phyloP scores from a whole-genome alignment of 2,113 vertebrate species.

The Ptilonorhynchus violaceus region DNA sequence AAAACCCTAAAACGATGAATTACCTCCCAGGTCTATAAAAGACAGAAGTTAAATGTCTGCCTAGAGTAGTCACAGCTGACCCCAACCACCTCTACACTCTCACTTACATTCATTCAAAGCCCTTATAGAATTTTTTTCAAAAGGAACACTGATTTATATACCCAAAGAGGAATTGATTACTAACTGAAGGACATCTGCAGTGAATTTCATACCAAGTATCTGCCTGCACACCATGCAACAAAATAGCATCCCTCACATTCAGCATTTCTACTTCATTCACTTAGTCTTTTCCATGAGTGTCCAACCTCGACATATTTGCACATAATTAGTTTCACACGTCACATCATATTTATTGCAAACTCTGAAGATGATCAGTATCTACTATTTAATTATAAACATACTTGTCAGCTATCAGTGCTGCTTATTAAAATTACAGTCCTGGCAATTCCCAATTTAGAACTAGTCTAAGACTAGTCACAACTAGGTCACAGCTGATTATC shows the following conservation, averaged over 20 bases:
- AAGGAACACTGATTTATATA: not conserved
- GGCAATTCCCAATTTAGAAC: not conserved
- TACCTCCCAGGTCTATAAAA: not conserved
- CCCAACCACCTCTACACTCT: not conserved
- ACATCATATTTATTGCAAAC: not conserved
- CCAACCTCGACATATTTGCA: not conserved
- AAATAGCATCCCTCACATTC: not conserved
- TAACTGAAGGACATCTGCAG: not conserved
- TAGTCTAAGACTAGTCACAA: not conserved
- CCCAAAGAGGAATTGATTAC: not conserved
- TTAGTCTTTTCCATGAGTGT: not conserved
- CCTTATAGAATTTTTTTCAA: not conserved
- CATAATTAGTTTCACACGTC: not conserved
- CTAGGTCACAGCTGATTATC: not conserved
- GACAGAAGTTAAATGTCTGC: not conserved
- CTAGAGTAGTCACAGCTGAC: not conserved
- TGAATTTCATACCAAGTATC: not conserved
- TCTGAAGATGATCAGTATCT: not conserved
- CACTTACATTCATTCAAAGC: no score
- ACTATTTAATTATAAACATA: not conserved
- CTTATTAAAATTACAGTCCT: not conserved
- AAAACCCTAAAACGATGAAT: not conserved
- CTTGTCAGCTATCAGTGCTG: not conserved
- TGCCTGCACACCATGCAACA: fast-evolving
- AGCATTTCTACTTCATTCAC: not conserved